A percentile compares a stretch with the other conserved stretches of the same genome.
Conservation (phyloP, 2,888 invertebrate species). For the Neria commutata region DNA sequence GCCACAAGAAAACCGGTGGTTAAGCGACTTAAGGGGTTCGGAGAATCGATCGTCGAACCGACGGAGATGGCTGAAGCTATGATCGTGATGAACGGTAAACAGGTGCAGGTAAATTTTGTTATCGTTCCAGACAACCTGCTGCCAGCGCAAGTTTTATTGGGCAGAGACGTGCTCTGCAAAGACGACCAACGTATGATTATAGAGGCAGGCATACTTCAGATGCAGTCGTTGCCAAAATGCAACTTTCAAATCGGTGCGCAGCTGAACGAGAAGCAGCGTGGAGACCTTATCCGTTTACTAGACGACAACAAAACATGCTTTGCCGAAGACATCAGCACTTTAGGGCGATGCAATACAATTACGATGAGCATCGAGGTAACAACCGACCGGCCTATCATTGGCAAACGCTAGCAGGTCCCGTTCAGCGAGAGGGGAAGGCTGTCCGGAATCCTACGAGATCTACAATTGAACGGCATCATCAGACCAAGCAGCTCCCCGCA, state of each 20-base stretch:
- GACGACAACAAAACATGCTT: constrained; percentile 9
- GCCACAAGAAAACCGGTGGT: neutral
- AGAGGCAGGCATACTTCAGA: constrained; percentile 23
- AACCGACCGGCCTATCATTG: constrained; percentile 23
- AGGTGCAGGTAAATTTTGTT: constrained; percentile 5
- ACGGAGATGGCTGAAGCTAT: constrained; percentile 8
- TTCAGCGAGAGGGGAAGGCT: constrained; percentile 19
- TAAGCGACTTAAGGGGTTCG: constrained; percentile 25
- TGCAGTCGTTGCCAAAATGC: constrained; percentile 4
- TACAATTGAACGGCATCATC: constrained; percentile 23
- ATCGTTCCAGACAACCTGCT: constrained; percentile 24
- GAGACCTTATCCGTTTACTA: neutral
- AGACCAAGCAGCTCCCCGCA: constrained; percentile 22
- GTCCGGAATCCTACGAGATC: constrained; percentile 12
- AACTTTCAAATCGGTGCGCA: constrained; percentile 1
- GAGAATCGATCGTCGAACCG: constrained; percentile 22
- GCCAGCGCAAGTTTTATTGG: constrained; percentile 20
- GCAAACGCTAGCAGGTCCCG: constrained; percentile 29
- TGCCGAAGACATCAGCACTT: constrained; percentile 17
- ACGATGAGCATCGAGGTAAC: constrained; percentile 23
- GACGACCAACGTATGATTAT: constrained; percentile 17
- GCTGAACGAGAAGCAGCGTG: constrained; percentile 5
- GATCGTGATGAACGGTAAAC: constrained; percentile 15
- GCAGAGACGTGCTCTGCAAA: constrained; percentile 25
- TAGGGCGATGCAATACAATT: constrained; percentile 24